Evolutionary conservation across 2,888 invertebrate genomes (phyloP).

Genomic region (Drosophila paramelanica): DNA sequence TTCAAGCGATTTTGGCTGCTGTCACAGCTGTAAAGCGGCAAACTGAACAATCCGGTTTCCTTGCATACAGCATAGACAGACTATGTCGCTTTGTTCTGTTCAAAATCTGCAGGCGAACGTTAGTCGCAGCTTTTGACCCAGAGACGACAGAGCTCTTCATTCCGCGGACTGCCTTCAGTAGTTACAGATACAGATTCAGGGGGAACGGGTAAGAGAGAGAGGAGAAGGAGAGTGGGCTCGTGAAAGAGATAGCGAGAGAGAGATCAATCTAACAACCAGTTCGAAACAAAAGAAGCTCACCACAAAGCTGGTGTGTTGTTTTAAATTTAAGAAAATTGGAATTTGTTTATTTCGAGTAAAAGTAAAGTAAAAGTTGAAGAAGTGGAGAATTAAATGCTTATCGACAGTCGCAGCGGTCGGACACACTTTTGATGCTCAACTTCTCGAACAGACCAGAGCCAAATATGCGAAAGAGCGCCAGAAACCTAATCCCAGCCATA

Average conservation of each 20-base stretch:
- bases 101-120: slow-evolving; percentile 30
- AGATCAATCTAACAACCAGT: slow-evolving; percentile 71
- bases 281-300: slow-evolving; percentile 70
- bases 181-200: no score
- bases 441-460: slow-evolving; percentile 14
- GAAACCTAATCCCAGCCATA: slow-evolving; percentile 20
- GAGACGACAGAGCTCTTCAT: slow-evolving; percentile 43
- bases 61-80: slow-evolving; percentile 31
- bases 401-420: slow-evolving; percentile 64
- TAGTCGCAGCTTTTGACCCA: slow-evolving; percentile 60
- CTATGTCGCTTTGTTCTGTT: slow-evolving; percentile 47
- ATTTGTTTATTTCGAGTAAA: slow-evolving; percentile 72
- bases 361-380: slow-evolving; percentile 70
- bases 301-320: slow-evolving; percentile 29
- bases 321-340: slow-evolving; percentile 56
- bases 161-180: slow-evolving; percentile 22
- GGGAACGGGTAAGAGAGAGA: not conserved
- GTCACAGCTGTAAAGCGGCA: slow-evolving; percentile 7
- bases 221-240: no score
- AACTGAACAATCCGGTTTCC: slow-evolving; percentile 58
- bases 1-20: slow-evolving; percentile 22
- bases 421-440: slow-evolving; percentile 47
- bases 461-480: slow-evolving; percentile 37
- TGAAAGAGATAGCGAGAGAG: slow-evolving; percentile 35
- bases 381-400: slow-evolving; percentile 65